Conservation (phyloP, 2,797 vertebrate species). For the Lepus townsendii region DNA sequence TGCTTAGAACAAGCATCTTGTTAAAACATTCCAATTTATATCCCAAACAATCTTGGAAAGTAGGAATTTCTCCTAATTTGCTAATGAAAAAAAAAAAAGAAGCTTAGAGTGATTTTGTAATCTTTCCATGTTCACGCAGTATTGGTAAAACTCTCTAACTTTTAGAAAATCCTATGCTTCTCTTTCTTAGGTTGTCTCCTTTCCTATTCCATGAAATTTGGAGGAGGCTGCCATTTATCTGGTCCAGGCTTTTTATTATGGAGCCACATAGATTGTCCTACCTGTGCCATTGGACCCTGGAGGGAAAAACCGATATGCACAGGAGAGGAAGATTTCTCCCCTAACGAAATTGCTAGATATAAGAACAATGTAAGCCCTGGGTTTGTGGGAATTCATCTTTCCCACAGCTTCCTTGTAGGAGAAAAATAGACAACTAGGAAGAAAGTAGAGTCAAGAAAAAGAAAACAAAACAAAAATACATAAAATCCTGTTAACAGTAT, state of each 20-base stretch:
- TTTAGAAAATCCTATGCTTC: not conserved
- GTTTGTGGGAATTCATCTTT: not conserved
- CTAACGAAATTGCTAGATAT: not conserved
- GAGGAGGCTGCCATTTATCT: not conserved
- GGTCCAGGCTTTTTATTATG: not conserved
- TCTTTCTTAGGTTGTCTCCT: not conserved
- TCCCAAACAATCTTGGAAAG: not conserved
- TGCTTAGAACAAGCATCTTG: not conserved
- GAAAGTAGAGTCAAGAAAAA: not conserved
- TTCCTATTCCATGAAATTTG: not conserved
- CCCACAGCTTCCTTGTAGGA: not conserved
- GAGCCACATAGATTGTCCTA: not conserved
- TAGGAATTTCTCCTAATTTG: not conserved
- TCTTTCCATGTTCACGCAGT: not conserved
- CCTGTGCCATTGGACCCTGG: not conserved
- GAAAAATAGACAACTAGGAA: not conserved
- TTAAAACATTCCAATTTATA: constrained; percentile 15
- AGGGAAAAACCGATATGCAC: not conserved
- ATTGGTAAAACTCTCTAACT: not conserved
- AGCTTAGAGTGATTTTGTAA: not conserved
- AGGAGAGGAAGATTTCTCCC: not conserved
- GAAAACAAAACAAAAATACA: not conserved
- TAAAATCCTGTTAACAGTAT: not conserved
- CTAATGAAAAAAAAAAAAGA: not conserved
- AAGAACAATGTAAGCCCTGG: not conserved